Conservation (phyloP, 2,888 invertebrate genomes). For the Synanthedon formicaeformis region DNA sequence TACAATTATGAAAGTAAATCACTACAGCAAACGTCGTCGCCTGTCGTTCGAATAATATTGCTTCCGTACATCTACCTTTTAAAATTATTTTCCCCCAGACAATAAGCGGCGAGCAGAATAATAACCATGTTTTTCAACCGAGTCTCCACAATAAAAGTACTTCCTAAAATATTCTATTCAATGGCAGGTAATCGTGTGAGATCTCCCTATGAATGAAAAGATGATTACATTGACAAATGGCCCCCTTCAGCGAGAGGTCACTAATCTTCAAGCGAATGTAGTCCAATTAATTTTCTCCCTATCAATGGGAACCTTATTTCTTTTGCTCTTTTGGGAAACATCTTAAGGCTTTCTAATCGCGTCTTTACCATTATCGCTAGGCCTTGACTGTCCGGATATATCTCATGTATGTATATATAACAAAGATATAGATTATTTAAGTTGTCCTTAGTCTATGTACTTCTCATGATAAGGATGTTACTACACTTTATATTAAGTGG, state of each 20-base stretch:
- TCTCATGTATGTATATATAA: no score
- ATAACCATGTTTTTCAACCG: neutral
- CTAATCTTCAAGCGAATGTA: slow-evolving; percentile 44
- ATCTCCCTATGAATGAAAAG: slow-evolving; percentile 28
- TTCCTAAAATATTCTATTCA: neutral
- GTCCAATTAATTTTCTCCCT: slow-evolving; percentile 41
- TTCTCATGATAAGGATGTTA: no score
- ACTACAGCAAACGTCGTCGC: no score
- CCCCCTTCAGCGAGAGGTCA: slow-evolving; percentile 30
- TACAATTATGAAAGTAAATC: no score
- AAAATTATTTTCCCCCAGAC: no score
- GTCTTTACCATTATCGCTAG: neutral
- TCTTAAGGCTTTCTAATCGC: neutral
- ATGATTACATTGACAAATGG: slow-evolving; percentile 56
- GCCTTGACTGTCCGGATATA: no score
- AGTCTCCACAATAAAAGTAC: neutral
- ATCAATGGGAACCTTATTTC: slow-evolving; percentile 24
- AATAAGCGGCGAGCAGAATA: no score
- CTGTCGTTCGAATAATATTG: no score
- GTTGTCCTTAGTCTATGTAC: no score
- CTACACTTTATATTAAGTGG: no score
- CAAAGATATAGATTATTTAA: no score
- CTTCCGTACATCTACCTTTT: no score
- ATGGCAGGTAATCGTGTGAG: neutral
- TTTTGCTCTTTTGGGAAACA: slow-evolving; percentile 10